These are phyloP conservation scores for Danio rerio DNA, from an alignment of 2,113 vertebrate species.

Conservation along the genomic window GRCz12tu NC_133195.1:14785501-14786000, in stretches of 20 bases:
- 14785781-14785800: background rate
- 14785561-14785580: conserved; percentile 65
- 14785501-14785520: background rate
- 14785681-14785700: conserved; percentile 91
- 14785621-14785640: conserved; percentile 80
- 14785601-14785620: conserved; percentile 79
- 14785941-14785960: no score
- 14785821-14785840: conserved; percentile 85
- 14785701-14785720: conserved; percentile 20
- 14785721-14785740: background rate
- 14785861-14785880: conserved; percentile 84
- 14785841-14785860: conserved; percentile 83
- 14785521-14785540: conserved; percentile 81
- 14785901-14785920: conserved; percentile 81
- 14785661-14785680: conserved; percentile 81
- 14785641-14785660: conserved; percentile 82
- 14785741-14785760: no score
- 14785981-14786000: background rate
- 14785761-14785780: no score
- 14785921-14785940: no score
- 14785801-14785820: conserved; percentile 84
- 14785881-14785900: conserved; percentile 85
- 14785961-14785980: background rate
- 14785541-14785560: conserved; percentile 76
- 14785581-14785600: conserved; percentile 85